These are phyloP conservation scores for Grapholita molesta DNA, from an alignment of 1,140 invertebrate genomes.

Conservation along the genomic window DNA sequence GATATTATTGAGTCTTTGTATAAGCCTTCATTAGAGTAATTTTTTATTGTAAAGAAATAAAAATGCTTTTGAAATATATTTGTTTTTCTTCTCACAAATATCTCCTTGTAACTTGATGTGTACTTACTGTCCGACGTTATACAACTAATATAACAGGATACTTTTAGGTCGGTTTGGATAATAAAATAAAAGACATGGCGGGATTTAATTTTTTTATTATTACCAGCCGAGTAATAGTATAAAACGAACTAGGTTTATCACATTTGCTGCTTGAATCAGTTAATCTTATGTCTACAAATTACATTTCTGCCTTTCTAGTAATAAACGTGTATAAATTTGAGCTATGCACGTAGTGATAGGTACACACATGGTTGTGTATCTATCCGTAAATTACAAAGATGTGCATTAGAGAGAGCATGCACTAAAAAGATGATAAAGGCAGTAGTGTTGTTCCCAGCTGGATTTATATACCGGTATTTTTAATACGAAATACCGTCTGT, in stretches of 20 bases:
- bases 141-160: too few relatives aligned
- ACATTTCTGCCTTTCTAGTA: background rate
- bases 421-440: too few relatives aligned
- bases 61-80: conserved; percentile 52
- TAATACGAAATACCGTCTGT: too few relatives aligned
- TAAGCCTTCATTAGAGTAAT: conserved; percentile 57
- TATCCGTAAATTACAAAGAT: too few relatives aligned
- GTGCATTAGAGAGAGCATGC: too few relatives aligned
- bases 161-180: background rate
- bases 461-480: too few relatives aligned
- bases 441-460: too few relatives aligned
- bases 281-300: background rate
- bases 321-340: background rate
- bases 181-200: background rate
- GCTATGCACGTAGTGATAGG: background rate
- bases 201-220: background rate
- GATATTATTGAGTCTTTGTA: conserved; percentile 79
- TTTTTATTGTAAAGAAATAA: conserved; percentile 60
- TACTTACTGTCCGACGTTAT: too few relatives aligned
- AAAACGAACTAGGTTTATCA: conserved; percentile 5
- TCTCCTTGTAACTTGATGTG: background rate
- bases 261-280: background rate
- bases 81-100: conserved; percentile 21
- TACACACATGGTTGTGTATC: background rate
- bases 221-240: background rate